These are phyloP conservation scores for Pseudomyrmex pallidus DNA, from an alignment of 1,140 invertebrate genomes.

Conservation along the genomic window DNA sequence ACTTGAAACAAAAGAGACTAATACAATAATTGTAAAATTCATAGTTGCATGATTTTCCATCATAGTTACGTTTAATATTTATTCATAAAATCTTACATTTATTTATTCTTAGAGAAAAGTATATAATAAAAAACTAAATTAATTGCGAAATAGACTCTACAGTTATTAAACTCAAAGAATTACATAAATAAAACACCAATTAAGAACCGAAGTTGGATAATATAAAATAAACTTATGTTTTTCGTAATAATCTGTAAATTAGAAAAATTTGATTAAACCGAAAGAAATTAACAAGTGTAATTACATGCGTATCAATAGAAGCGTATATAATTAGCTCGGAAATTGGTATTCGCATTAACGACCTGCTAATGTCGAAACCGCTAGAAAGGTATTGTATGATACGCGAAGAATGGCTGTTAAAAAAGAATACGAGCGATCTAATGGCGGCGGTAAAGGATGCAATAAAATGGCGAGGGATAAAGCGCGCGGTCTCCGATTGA, in stretches of 20 bases:
- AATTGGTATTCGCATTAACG: conserved; percentile 18
- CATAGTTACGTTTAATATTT: too few relatives aligned
- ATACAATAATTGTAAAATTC: too few relatives aligned
- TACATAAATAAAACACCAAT: not conserved
- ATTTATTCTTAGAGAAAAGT: too few relatives aligned
- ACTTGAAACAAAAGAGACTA: too few relatives aligned
- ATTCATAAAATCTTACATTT: too few relatives aligned
- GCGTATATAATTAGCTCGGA: not conserved
- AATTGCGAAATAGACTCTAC: too few relatives aligned
- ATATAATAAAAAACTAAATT: too few relatives aligned
- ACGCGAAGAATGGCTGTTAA: conserved; percentile 2
- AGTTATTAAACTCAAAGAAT: too few relatives aligned
- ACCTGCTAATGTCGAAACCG: conserved; percentile 5
- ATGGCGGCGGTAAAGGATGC: not conserved
- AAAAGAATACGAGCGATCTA: conserved; percentile 2
- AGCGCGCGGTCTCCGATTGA: not conserved
- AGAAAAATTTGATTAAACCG: not conserved
- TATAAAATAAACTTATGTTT: not conserved
- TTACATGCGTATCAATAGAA: not conserved
- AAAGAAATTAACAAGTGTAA: not conserved
- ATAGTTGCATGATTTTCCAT: too few relatives aligned
- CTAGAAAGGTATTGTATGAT: not conserved
- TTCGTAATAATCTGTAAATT: not conserved
- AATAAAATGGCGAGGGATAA: conserved; percentile 15
- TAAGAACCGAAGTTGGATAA: not conserved